Percentiles rank a stretch among this genome's conserved stretches.
Conservation (phyloP, 2,113 vertebrate species). For the Galeopterus variegatus region DNA sequence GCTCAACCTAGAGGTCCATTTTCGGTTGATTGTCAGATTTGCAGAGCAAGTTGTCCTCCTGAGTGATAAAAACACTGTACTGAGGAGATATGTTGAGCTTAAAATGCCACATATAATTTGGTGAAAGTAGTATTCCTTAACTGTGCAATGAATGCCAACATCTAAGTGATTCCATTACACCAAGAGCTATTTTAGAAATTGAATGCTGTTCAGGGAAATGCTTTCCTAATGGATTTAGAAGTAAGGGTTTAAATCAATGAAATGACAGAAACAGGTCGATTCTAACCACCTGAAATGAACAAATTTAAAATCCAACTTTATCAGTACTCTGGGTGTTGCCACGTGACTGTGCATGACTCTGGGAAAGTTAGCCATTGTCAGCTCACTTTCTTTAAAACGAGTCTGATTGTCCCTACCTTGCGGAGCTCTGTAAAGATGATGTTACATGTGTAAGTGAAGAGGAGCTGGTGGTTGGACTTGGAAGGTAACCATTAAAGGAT, state of each 20-base stretch:
- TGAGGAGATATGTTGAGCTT: not conserved
- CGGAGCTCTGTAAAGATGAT: not conserved
- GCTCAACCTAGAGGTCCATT: not conserved
- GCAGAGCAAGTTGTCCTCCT: not conserved
- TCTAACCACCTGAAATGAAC: conserved; percentile 43
- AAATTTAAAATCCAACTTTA: not conserved
- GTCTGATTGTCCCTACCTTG: not conserved
- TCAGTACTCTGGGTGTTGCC: not conserved
- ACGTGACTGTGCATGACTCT: not conserved
- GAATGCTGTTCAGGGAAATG: conserved; percentile 14
- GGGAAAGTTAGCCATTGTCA: conserved; percentile 7
- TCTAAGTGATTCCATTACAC: conserved; percentile 54
- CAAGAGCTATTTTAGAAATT: conserved; percentile 73
- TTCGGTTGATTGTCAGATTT: not conserved
- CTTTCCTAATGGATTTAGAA: conserved; percentile 71
- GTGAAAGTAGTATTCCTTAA: conserved; percentile 62
- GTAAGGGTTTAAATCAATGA: conserved; percentile 64
- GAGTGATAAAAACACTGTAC: not conserved
- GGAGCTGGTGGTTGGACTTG: not conserved
- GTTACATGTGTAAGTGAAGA: not conserved
- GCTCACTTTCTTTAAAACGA: not conserved
- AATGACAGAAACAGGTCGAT: conserved; percentile 41
- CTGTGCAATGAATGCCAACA: conserved; percentile 29
- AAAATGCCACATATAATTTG: conserved; percentile 50
- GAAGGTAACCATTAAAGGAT: not conserved